A percentile compares a stretch with the other conserved stretches of the same genome.
Evolutionary conservation across 1,140 invertebrate genomes (phyloP).

Genomic region (Drosophila pandora): DNA sequence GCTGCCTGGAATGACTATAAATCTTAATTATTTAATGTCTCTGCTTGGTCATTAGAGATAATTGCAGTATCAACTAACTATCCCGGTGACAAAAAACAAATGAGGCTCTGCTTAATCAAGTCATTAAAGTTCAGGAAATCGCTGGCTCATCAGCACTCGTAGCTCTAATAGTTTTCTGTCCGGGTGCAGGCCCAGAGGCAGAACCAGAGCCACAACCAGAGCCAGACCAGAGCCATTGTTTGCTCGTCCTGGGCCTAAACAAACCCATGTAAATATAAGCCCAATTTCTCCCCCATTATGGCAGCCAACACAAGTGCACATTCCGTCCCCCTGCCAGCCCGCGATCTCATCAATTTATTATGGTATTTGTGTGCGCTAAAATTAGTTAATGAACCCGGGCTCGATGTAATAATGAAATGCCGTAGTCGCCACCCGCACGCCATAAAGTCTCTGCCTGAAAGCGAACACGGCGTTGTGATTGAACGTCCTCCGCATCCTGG

Average conservation of each 20-base stretch:
- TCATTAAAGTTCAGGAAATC: constrained; percentile 27
- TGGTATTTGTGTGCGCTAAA: constrained; percentile 70
- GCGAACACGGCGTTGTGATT: constrained; percentile 50
- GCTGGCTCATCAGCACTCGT: constrained; percentile 17
- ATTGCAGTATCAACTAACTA: constrained; percentile 26
- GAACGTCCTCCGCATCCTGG: constrained; percentile 31
- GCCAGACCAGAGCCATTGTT: constrained; percentile 5
- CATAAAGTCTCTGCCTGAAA: constrained; percentile 37
- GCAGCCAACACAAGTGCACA: constrained; percentile 23
- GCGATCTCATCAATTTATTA: constrained; percentile 71
- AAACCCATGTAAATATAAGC: constrained; percentile 41
- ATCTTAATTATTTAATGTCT: constrained; percentile 27
- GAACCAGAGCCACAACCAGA: background rate
- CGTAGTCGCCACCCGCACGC: constrained; percentile 1
- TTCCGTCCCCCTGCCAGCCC: constrained; percentile 6
- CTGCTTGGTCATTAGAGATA: constrained; percentile 21
- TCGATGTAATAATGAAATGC: constrained; percentile 64
- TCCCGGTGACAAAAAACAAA: constrained; percentile 6
- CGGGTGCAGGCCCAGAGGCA: background rate
- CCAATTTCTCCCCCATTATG: constrained; percentile 39
- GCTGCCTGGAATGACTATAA: constrained; percentile 1
- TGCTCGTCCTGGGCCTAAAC: constrained; percentile 11
- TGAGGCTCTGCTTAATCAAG: constrained; percentile 32
- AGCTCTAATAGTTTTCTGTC: constrained; percentile 23
- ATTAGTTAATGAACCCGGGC: constrained; percentile 76